Conservation (phyloP, 2,113 vertebrate species). For the Myrmecobius fasciatus region DNA sequence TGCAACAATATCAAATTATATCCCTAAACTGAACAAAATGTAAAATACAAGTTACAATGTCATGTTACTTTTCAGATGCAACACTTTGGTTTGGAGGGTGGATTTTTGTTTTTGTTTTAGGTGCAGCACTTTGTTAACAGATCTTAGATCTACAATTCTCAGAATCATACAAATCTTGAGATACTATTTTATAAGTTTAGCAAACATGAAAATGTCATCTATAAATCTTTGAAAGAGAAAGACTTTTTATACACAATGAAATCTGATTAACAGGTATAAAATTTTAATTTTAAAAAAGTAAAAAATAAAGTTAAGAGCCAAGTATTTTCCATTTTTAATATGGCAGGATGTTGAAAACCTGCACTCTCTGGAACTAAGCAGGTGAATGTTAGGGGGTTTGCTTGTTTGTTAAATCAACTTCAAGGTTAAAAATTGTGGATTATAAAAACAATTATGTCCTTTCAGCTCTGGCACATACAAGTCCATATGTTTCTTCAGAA, state of each 20-base stretch:
- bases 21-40: background rate
- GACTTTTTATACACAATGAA: constrained; percentile 19
- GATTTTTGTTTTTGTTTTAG: too few relatives aligned
- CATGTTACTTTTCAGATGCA: background rate
- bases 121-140: background rate
- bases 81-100: too few relatives aligned
- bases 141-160: background rate
- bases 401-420: background rate
- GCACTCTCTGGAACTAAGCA: background rate
- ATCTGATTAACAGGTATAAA: background rate
- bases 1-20: background rate
- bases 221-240: background rate
- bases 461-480: background rate
- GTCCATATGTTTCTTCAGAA: background rate
- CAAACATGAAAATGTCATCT: background rate
- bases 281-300: background rate
- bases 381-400: background rate
- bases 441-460: background rate
- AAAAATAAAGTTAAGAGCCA: background rate
- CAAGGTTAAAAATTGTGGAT: background rate
- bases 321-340: constrained; percentile 31
- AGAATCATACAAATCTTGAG: background rate
- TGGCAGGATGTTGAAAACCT: constrained; percentile 27
- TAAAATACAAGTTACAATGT: background rate
- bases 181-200: background rate